Conservation (phyloP, 2,113 vertebrate species). For the Miniopterus natalensis region DNA sequence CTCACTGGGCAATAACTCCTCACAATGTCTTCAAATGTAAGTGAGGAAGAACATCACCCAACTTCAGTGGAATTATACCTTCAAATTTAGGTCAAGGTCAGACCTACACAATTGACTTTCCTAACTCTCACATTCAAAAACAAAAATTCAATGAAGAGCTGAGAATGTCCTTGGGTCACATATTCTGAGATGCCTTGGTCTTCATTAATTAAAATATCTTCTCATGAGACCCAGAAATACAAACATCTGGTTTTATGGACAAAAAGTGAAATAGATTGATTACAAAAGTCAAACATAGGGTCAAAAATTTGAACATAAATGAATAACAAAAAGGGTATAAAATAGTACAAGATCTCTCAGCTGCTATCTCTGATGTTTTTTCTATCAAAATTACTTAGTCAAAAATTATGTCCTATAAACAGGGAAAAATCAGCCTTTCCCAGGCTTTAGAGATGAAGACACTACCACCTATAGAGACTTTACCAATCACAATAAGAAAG, state of each 20-base stretch:
- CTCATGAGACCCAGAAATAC: background rate
- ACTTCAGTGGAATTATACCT: background rate
- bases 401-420: background rate
- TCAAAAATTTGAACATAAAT: background rate
- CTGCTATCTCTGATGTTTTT: background rate
- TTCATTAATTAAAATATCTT: background rate
- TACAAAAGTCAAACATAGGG: background rate
- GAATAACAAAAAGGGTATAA: background rate
- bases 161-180: background rate
- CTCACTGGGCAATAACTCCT: background rate
- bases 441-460: background rate
- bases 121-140: slow-evolving; percentile 1
- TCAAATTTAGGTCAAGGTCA: background rate
- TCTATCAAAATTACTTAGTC: background rate
- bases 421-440: background rate
- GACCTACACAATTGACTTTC: background rate
- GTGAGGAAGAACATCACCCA: background rate
- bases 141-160: background rate
- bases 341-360: background rate
- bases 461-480: background rate
- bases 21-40: background rate
- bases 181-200: background rate
- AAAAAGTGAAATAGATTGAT: background rate
- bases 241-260: background rate
- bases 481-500: background rate